Percentiles rank a stretch among this genome's conserved stretches.
Evolutionary conservation across 1,140 invertebrate species (phyloP).

Genomic region (Apis laboriosa): DNA sequence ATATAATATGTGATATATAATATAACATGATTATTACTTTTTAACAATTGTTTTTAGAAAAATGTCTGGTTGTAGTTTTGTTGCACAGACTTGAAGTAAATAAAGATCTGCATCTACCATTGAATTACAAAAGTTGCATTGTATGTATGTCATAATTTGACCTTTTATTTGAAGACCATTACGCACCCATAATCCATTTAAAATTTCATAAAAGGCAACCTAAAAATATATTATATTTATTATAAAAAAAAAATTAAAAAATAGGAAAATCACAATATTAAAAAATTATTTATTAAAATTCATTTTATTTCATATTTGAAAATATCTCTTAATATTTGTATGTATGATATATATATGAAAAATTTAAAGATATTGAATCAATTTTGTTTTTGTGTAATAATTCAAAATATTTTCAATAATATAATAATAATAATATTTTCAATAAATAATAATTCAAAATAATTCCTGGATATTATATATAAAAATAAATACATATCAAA

Average conservation of each 20-base stretch:
- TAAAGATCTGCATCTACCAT: constrained; percentile 99
- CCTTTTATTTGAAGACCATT: constrained; percentile 98
- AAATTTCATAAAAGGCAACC: constrained; percentile 97
- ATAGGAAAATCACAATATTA: not conserved
- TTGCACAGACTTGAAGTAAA: constrained; percentile 95
- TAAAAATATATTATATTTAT: constrained; percentile 75
- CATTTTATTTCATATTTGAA: not conserved
- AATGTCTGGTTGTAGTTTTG: constrained; percentile 90
- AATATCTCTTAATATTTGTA: not conserved
- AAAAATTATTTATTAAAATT: not conserved
- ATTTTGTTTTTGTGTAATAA: not conserved
- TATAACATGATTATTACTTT: constrained; percentile 83
- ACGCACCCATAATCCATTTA: constrained; percentile 96
- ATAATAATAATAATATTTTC: no score
- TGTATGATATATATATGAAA: not conserved
- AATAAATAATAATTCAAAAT: no score
- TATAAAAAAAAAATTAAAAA: not conserved
- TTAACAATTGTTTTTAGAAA: constrained; percentile 94
- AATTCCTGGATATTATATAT: not conserved
- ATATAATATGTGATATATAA: not conserved
- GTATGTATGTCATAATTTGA: constrained; percentile 99
- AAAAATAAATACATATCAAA: not conserved
- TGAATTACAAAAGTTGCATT: constrained; percentile 98
- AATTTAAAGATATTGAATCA: not conserved
- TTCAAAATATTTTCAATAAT: not conserved